Evolutionary conservation across 2,888 invertebrate species (phyloP).

Genomic region (Poecilus cupreus): DNA sequence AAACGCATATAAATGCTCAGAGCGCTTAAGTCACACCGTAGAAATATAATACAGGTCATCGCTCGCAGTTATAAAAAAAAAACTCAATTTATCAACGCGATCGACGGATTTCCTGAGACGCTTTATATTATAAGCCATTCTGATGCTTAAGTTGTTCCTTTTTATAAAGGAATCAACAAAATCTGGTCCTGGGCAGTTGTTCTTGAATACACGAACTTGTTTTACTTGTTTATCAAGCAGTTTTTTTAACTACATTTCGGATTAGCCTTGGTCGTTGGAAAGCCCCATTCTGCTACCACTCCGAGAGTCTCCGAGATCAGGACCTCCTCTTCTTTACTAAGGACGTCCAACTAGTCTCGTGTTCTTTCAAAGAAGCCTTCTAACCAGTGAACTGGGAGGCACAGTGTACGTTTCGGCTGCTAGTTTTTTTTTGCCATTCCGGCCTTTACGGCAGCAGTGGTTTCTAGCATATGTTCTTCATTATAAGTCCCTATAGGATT

Average conservation of each 20-base stretch:
- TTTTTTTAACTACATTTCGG: slow-evolving; percentile 43
- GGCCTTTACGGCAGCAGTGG: background rate
- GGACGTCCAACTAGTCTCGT: slow-evolving; percentile 4
- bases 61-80: no score
- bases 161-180: no score
- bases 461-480: slow-evolving; percentile 44
- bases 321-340: no score
- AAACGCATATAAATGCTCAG: no score
- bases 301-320: no score
- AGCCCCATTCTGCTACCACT: no score
- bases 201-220: slow-evolving; percentile 12
- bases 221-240: slow-evolving; percentile 53
- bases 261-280: slow-evolving; percentile 54
- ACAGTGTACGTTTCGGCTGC: slow-evolving; percentile 5
- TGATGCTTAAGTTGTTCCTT: no score
- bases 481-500: slow-evolving; percentile 54
- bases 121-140: no score
- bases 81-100: no score
- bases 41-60: no score
- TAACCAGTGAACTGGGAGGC: background rate
- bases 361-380: background rate
- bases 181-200: slow-evolving; percentile 40
- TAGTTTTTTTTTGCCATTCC: slow-evolving; percentile 15
- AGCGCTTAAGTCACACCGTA: no score
- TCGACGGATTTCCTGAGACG: no score